Conservation (phyloP, 2,888 invertebrate species). For the Acrobasis suavella region DNA sequence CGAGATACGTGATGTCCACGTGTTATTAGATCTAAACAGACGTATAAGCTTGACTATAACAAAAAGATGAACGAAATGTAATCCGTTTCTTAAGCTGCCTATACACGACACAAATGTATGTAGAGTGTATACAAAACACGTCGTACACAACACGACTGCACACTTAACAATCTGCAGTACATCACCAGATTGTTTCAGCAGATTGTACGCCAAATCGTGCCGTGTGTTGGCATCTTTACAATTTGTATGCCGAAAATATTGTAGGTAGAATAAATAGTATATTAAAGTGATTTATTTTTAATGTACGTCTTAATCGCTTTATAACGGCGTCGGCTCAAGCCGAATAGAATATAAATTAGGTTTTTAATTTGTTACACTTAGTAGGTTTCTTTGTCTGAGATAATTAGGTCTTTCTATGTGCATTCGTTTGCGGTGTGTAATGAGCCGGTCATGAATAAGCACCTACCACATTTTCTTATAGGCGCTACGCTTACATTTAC, state of each 20-base stretch:
- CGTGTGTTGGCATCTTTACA: background rate
- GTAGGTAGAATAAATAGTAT: background rate
- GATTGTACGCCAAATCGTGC: too few relatives aligned
- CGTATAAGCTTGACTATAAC: background rate
- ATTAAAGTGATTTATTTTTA: conserved; percentile 14
- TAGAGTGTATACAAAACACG: too few relatives aligned
- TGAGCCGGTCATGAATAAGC: conserved; percentile 10
- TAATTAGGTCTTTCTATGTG: background rate
- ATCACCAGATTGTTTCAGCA: too few relatives aligned
- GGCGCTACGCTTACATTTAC: background rate
- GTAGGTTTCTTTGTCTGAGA: background rate
- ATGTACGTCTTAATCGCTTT: conserved; percentile 12
- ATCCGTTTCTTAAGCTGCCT: too few relatives aligned
- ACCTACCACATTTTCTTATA: background rate
- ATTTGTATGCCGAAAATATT: background rate
- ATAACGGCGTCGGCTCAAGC: conserved; percentile 1
- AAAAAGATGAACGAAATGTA: background rate
- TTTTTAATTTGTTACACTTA: conserved; percentile 16
- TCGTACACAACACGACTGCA: too few relatives aligned
- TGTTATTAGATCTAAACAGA: background rate
- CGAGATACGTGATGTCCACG: background rate
- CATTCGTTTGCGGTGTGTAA: conserved; percentile 3
- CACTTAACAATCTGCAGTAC: too few relatives aligned
- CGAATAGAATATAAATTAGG: conserved; percentile 16
- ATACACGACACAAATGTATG: too few relatives aligned